Conservation (phyloP, 2,797 vertebrate species). For the Vireo griseus region DNA sequence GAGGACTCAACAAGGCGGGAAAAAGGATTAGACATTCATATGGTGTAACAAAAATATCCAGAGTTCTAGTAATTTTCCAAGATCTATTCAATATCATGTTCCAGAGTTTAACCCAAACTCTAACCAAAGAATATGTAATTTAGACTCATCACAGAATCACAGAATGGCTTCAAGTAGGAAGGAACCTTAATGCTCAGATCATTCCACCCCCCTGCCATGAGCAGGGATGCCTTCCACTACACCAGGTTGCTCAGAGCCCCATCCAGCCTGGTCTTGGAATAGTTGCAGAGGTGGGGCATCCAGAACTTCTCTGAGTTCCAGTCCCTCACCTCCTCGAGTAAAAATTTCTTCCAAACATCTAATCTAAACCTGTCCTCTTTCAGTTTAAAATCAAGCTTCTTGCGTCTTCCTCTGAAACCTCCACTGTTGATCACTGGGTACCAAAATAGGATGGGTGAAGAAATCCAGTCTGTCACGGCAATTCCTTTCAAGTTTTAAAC, state of each 20-base stretch:
- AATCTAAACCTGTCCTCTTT: not conserved
- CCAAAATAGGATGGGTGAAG: not conserved
- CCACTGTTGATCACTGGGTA: not conserved
- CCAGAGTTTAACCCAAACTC: not conserved
- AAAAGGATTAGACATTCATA: constrained; percentile 46
- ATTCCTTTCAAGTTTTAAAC: not conserved
- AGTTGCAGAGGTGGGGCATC: not conserved
- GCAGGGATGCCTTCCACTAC: not conserved
- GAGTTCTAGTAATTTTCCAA: constrained; percentile 24
- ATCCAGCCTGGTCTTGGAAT: not conserved
- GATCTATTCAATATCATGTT: not conserved
- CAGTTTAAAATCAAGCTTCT: not conserved
- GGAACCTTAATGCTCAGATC: not conserved
- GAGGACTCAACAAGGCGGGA: not conserved
- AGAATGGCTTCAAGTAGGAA: not conserved
- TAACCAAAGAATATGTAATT: not conserved
- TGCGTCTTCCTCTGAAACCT: not conserved
- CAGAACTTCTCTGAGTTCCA: not conserved
- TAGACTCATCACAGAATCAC: not conserved
- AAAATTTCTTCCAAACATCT: not conserved
- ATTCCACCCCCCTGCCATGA: not conserved
- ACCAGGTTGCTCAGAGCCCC: not conserved
- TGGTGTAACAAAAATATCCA: constrained; percentile 36
- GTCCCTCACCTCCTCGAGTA: not conserved
- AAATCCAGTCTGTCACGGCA: not conserved